Evolutionary conservation across 2,888 invertebrate genomes (phyloP).

Genomic region (Abrostola tripartita): DNA sequence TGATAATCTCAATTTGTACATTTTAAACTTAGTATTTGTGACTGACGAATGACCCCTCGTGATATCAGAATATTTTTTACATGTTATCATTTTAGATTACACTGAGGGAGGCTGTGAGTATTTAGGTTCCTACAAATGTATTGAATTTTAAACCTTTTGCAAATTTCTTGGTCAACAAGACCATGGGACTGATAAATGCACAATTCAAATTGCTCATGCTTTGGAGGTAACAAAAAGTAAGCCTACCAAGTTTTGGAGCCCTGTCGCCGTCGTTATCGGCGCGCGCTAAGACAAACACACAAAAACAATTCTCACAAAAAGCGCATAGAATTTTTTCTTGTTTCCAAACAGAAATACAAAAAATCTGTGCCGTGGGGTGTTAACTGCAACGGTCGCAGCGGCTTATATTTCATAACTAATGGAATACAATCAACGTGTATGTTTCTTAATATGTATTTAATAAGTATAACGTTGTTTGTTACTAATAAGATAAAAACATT

Average conservation of each 20-base stretch:
- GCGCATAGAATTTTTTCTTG: conserved; percentile 72
- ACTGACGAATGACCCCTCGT: too few relatives aligned
- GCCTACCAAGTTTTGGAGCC: conserved; percentile 35
- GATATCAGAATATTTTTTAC: too few relatives aligned
- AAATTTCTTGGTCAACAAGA: too few relatives aligned
- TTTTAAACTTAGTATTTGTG: too few relatives aligned
- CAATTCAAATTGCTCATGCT: conserved; percentile 5
- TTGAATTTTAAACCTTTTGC: too few relatives aligned
- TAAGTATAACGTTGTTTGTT: too few relatives aligned
- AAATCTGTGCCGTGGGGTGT: conserved; percentile 73
- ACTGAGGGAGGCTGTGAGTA: too few relatives aligned
- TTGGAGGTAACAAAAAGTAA: conserved; percentile 15
- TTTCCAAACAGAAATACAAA: conserved; percentile 73
- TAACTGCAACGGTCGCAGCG: conserved; percentile 71
- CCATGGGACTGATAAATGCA: conserved; percentile 7
- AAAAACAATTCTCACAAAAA: conserved; percentile 79
- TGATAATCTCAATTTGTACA: background rate
- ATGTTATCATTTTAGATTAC: too few relatives aligned
- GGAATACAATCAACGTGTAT: conserved; percentile 22
- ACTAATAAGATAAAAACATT: background rate
- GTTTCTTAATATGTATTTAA: background rate
- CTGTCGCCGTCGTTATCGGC: conserved; percentile 70
- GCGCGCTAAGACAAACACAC: conserved; percentile 82
- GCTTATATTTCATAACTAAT: conserved; percentile 53
- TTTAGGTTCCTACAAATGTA: too few relatives aligned